A percentile compares a stretch with the other conserved stretches of the same genome.
Conservation (phyloP, 2,797 vertebrate species). For the Phrynocephalus forsythii region DNA sequence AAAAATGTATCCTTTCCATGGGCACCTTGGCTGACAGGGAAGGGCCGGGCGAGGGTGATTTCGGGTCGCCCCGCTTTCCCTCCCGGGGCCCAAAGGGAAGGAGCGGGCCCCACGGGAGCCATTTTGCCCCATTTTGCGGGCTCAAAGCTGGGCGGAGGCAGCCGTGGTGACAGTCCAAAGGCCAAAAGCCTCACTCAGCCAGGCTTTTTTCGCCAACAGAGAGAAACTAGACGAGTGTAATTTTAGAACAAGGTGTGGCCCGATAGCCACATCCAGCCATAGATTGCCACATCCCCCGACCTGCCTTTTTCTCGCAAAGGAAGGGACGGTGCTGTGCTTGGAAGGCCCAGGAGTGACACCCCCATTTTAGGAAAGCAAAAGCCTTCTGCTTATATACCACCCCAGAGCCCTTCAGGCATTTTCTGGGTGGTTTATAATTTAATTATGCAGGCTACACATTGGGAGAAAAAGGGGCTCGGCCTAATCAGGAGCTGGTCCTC, state of each 20-base stretch:
- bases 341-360: no score
- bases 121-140: background rate
- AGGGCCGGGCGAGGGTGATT: background rate
- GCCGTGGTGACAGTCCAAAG: background rate
- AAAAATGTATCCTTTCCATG: conserved; percentile 90
- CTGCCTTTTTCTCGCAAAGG: no score
- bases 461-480: no score
- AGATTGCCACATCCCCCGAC: no score
- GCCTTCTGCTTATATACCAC: no score
- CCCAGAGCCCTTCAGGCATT: no score
- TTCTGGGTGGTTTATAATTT: no score
- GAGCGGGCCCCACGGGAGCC: no score
- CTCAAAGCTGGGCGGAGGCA: background rate
- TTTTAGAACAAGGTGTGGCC: background rate
- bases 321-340: no score
- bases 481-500: no score
- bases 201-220: background rate
- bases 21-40: background rate
- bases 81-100: background rate
- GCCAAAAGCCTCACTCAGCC: background rate
- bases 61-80: background rate
- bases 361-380: no score
- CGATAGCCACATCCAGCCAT: background rate
- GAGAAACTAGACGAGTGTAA: background rate
- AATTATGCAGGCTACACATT: no score